A percentile compares a stretch with the other conserved stretches of the same genome.
These are phyloP conservation scores for Perca flavescens DNA, from an alignment of 2,113 vertebrate genomes.

Conservation along the genomic window DNA sequence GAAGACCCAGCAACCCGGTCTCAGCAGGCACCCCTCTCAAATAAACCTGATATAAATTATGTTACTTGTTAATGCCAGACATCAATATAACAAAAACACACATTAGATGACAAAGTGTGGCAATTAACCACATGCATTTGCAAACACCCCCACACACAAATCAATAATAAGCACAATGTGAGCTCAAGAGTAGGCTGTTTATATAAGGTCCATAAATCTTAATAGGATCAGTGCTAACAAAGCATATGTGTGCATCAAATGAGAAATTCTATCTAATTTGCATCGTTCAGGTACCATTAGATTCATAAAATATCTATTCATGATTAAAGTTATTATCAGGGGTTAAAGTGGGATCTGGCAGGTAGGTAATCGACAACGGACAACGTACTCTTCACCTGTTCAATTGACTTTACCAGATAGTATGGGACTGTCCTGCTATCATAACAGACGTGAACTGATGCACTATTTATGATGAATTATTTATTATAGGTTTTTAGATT, in stretches of 20 bases:
- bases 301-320: background rate
- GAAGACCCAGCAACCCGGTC: background rate
- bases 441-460: no score
- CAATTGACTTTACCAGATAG: no score
- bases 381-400: no score
- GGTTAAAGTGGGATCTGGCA: no score
- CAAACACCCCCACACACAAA: constrained; percentile 48
- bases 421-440: no score
- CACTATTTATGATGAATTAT: no score
- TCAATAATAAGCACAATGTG: constrained; percentile 66
- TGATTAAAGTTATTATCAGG: background rate
- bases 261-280: constrained; percentile 40
- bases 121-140: constrained; percentile 56
- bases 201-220: constrained; percentile 78
- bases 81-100: constrained; percentile 57
- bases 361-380: no score
- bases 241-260: constrained; percentile 72
- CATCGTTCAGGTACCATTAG: background rate
- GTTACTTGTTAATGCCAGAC: constrained; percentile 45
- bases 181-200: constrained; percentile 67
- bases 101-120: constrained; percentile 59
- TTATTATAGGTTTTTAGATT: no score
- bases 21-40: constrained; percentile 24
- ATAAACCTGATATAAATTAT: constrained; percentile 60
- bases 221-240: constrained; percentile 73